Evolutionary conservation across 2,113 vertebrate genomes (phyloP), one percentile per base, ranked within the genome.

Genomic region (Brachyhypopomus occidentalis): DNA sequence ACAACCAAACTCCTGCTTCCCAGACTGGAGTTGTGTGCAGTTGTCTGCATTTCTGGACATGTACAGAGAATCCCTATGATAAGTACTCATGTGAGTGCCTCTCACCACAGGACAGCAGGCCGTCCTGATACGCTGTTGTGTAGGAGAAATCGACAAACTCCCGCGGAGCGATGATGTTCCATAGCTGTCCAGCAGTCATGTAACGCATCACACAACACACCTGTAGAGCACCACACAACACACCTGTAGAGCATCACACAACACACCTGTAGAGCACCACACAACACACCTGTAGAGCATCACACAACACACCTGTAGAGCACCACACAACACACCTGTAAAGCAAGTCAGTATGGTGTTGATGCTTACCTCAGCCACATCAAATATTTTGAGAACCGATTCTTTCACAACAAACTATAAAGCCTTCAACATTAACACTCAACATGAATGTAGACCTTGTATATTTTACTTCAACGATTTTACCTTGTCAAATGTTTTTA

Each of bases 61-160:
- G 25, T 3, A 25, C 22, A 60, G 27, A 72, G 19, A 22, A 3
- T 16, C 19, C 14, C 16, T 1, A 34, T 36, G 5, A 22, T 52
- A 22, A 3, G 7, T 22, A 5, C n/a, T 12, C 0, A 25, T n/a
- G 70, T 30, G 20, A 34, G 22, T 1, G 38, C 23, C n/a, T 74
- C 90, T 91, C 92, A 96, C 95, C 95, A 75, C 95, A 96, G 30
- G 95, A 91, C 75, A 96, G 86, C 83, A 95, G 93, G 1, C 95
- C 95, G 4, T 91, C 90, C 87, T 94, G 86, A 84, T 94, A 94
- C 27, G 16, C 88, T n/a, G 93, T 92, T 6, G 95, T 96, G 60
- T 93, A 95, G 79, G 95, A 96, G 87, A 96, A 95, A 89, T 96
- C 95, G 74, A 96, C 88, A 84, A 96, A 96, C 73, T 96, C 95